Conservation (phyloP, 1,140 invertebrate genomes). For the Chlorops oryzae region DNA sequence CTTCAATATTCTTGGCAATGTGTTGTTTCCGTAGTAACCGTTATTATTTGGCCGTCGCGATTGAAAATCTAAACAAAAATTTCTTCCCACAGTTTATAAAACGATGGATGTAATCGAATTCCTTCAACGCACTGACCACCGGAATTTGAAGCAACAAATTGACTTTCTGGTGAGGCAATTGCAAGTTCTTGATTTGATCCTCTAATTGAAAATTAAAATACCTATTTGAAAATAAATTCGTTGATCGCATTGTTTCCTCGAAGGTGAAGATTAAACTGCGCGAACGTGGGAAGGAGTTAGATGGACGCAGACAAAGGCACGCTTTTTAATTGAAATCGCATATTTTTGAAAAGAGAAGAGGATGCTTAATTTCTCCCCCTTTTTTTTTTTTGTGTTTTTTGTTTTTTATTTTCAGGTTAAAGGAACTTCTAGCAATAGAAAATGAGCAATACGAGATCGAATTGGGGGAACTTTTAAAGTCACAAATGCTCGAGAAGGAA, state of each 20-base stretch:
- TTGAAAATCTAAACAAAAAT: too few species aligned
- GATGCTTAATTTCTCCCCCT: neutral
- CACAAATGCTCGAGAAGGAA: slow-evolving; percentile 15
- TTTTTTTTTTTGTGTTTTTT: neutral
- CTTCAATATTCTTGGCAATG: too few species aligned
- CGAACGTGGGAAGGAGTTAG: slow-evolving; percentile 20
- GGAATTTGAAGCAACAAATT: slow-evolving; percentile 30
- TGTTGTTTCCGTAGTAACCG: too few species aligned
- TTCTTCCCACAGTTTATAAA: too few species aligned
- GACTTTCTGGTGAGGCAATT: slow-evolving; percentile 18
- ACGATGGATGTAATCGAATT: too few species aligned
- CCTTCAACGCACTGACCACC: slow-evolving; percentile 27
- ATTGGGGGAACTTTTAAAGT: slow-evolving; percentile 15
- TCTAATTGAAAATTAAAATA: neutral
- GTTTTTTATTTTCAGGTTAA: slow-evolving; percentile 8
- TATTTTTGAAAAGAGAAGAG: too few species aligned
- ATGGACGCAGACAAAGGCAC: slow-evolving; percentile 17
- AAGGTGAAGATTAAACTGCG: slow-evolving; percentile 20
- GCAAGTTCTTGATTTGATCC: slow-evolving; percentile 1
- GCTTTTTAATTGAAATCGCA: neutral
- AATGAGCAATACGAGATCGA: slow-evolving; percentile 17
- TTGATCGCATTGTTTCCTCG: neutral
- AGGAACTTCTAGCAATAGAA: slow-evolving; percentile 19
- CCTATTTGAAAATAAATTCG: neutral
- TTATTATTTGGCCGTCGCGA: too few species aligned